These are phyloP conservation scores for Petrosia ficiformis DNA, from an alignment of 37 sponge, comb jelly and placozoan genomes.

Conservation along the genomic window DNA sequence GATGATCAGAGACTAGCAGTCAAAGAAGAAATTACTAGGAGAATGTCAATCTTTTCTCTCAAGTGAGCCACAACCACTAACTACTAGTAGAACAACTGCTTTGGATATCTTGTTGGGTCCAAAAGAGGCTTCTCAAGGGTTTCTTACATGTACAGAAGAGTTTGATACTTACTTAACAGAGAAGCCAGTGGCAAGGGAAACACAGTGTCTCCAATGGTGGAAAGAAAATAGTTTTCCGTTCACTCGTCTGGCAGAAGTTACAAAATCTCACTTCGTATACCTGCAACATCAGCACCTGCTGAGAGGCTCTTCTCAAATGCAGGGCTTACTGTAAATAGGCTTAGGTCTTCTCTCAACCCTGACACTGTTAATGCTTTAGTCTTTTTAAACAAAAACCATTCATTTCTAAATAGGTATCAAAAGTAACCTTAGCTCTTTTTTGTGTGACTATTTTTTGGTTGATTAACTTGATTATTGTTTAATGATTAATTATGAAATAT, in stretches of 20 bases:
- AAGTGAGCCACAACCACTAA: no score
- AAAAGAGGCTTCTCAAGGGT: not conserved
- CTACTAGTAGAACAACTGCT: not conserved
- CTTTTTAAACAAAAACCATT: not conserved
- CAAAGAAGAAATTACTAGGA: no score
- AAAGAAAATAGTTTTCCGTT: not conserved
- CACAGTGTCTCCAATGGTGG: conserved; percentile 15
- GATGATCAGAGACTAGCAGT: no score
- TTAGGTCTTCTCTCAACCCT: conserved; percentile 7
- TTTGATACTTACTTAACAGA: not conserved
- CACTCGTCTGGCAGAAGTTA: not conserved
- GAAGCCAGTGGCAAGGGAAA: not conserved
- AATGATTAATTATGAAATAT: no score
- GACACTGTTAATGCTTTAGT: not conserved
- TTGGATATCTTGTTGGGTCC: not conserved
- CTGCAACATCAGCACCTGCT: conserved; percentile 20
- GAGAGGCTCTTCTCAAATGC: conserved; percentile 4
- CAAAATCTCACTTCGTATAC: not conserved
- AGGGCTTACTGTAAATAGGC: conserved; percentile 6
- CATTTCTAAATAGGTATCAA: not conserved
- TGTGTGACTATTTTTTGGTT: no score
- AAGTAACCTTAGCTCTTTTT: not conserved
- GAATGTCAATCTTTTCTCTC: no score
- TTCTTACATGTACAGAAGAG: not conserved
- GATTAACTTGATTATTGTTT: no score